A percentile compares a stretch with the other conserved stretches of the same genome.
These are phyloP conservation scores for Atethmia centrago DNA, from an alignment of 2,888 invertebrate species.

Conservation along the genomic window DNA sequence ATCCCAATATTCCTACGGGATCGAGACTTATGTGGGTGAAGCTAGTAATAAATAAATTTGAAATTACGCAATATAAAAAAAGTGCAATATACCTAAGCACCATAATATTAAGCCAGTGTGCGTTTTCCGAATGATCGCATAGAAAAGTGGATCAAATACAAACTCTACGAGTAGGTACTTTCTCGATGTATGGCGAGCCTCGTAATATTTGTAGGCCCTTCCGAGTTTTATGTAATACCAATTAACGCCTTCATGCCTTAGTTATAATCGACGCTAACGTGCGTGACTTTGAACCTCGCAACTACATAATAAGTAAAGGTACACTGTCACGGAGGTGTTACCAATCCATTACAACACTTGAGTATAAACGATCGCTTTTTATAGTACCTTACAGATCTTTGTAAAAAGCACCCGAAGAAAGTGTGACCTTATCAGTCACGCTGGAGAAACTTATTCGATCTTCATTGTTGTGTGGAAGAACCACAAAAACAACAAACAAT, in stretches of 20 bases:
- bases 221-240: conserved; percentile 58
- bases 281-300: conserved; percentile 54
- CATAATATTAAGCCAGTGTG: too few species aligned
- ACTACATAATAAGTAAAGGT: conserved; percentile 19
- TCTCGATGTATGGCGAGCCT: neutral
- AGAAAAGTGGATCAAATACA: conserved; percentile 9
- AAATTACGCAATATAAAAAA: too few species aligned
- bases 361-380: conserved; percentile 6
- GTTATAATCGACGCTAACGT: conserved; percentile 45
- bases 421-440: conserved; percentile 19
- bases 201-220: conserved; percentile 43
- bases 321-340: conserved; percentile 20
- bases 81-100: too few species aligned
- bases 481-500: too few species aligned
- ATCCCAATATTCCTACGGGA: too few species aligned
- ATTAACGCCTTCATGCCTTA: conserved; percentile 48
- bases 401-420: conserved; percentile 23
- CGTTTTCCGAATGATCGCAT: too few species aligned
- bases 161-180: neutral
- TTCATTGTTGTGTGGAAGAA: too few species aligned
- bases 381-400: neutral
- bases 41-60: too few species aligned
- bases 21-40: too few species aligned
- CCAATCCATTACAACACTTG: neutral
- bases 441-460: conserved; percentile 18